These are phyloP conservation scores for Fistularia tabacaria DNA, from an alignment of 2,797 vertebrate genomes.

Conservation along the genomic window DNA sequence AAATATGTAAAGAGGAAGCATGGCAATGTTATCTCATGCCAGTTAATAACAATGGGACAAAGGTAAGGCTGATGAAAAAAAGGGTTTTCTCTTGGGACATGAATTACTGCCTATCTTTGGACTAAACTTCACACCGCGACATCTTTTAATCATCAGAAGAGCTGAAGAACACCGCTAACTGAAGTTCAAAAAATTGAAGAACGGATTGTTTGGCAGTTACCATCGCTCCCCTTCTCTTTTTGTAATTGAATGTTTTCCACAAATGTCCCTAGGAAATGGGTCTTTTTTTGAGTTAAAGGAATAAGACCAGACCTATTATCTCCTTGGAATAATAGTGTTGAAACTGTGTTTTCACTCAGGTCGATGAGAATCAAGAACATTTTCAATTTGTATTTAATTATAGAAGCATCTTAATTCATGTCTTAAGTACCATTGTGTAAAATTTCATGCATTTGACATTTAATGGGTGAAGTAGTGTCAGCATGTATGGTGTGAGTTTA, in stretches of 20 bases:
- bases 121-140: conserved; percentile 31
- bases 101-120: conserved; percentile 31
- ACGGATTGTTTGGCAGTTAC: too few relatives aligned
- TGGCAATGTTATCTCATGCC: not conserved
- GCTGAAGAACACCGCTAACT: conserved; percentile 21
- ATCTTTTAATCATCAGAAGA: conserved; percentile 52
- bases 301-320: conserved; percentile 20
- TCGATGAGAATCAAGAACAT: conserved; percentile 5
- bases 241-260: conserved; percentile 10
- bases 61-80: conserved; percentile 7
- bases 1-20: not conserved
- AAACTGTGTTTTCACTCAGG: too few relatives aligned
- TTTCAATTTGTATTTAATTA: conserved; percentile 19
- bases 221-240: conserved; percentile 1
- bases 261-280: conserved; percentile 26
- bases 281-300: conserved; percentile 21
- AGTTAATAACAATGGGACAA: conserved; percentile 6
- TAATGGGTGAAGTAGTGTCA: too few relatives aligned
- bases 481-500: too few relatives aligned
- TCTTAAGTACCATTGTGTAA: too few relatives aligned
- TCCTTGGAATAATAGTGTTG: conserved; percentile 27
- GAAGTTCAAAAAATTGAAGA: conserved; percentile 16
- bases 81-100: conserved; percentile 36
- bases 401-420: not conserved
- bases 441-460: too few relatives aligned